Evolutionary conservation across 2,888 invertebrate species (phyloP), one percentile per base, ranked within the genome.

Genomic region (Chrysolina haemoptera): DNA sequence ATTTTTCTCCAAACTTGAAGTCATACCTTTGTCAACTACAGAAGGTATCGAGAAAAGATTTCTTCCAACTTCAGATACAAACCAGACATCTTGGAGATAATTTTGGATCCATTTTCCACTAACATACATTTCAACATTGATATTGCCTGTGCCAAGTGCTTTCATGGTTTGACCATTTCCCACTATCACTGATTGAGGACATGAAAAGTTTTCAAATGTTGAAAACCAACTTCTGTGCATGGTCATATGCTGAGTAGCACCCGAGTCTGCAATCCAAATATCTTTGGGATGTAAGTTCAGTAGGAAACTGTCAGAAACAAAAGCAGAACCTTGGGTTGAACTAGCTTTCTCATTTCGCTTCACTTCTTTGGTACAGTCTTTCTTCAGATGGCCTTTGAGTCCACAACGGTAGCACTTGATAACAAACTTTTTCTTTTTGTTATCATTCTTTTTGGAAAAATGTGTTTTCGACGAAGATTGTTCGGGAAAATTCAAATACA

Each of bases 231-330:
- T 41, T 41, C 35, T 11, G 35, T 68, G 68, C 35, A 35, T 35
- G 35, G 35, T 35, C 68, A 68, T 68, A 16, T 68, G 68, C 20
- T 68, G 68, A n/a, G 63, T 62, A n/a, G 63, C 63, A 48, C 63
- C 69, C 16, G 69, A 69, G 16, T 63, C 69, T 16, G 62, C 62
- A 50, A 69, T 62, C 69, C 50, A 69, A 27, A 41, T 63, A 46
- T 69, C 69, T 2, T 27, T 62, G 18, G 48, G 35, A 27, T 41
- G 14, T 43, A 35, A 14, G 1, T 59, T 9, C 43, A 68, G 14
- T 12, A 22, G 10, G 62, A 40, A 40, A 0, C 9, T 35, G 10
- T 27, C 3, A n/a, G 41, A 40, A 41, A 68, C 5, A 18, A 62
- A 68, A 6, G 62, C 62, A 8, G 59, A 46, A 27, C 62, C 68